Base-by-base conservation (phyloP, 1,140 invertebrate genomes). In the Campoletis sonorensis region DNA sequence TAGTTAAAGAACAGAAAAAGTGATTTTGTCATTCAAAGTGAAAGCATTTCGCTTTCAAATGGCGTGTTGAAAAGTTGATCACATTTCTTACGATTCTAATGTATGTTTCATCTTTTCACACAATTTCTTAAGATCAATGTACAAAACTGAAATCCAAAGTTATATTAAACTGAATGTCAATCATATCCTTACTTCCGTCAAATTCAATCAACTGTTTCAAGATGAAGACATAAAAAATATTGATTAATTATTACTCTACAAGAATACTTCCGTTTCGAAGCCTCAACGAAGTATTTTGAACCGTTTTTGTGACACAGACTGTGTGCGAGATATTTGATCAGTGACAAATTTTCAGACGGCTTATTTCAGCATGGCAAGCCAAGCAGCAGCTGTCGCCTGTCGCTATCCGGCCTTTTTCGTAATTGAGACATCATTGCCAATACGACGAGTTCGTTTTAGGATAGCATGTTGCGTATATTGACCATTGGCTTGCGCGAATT, bases 381-480 rank as follows among this genome's bases (percentile, higher is more conserved):
- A 70, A 70, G 3, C 15, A n/a, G 67, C 67, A 70, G 67, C 26
- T 70, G 67, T 70, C 33, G 67, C 30, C 67, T 70, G 27, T 70
- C 67, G 30, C 67, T 70, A 21, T 16, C 67, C 27, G n/a, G 15
- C 30, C 67, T 27, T 27, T 33, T 21, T 37, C 67, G 67, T 70
- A 70, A 70, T 70, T 70, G 67, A 70, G 67, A 70, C 67, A 70
- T 70, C 30, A 70, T 15, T 18, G 67, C 67, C 67, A 33, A 70
- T 64, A 64, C 23, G n/a, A 30, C 30, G 67, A 33, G 26, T 33
- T 70, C 4, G 13, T 30, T 30, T 30, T 70, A 33, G 27, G 30
- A 70, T 70, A 33, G 67, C 67, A 30, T 70, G 67, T 70, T 70
- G 67, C 30, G 67, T n/a, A 70, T 27, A 30, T 70, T 30, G 67